Evolutionary conservation across 2,888 invertebrate genomes (phyloP).

Genomic region (Drosophila melanocephala): DNA sequence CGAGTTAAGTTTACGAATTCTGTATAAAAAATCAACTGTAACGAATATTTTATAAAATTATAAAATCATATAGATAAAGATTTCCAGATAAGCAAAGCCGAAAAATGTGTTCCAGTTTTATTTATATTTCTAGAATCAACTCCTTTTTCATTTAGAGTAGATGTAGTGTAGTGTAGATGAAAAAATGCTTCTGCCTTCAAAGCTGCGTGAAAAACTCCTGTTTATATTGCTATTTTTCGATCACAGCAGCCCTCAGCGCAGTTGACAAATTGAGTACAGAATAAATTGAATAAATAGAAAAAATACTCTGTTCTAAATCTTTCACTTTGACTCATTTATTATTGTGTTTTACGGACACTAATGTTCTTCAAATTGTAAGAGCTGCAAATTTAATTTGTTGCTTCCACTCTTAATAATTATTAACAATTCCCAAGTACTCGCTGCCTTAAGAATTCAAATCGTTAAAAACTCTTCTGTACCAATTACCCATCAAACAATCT

Average conservation of each 20-base stretch:
- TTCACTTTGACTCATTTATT: neutral
- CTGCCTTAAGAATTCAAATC: too few relatives aligned
- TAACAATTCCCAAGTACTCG: too few relatives aligned
- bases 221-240: neutral
- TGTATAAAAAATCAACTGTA: too few relatives aligned
- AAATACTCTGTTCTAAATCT: neutral
- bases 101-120: neutral
- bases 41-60: neutral
- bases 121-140: neutral
- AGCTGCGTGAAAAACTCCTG: constrained; percentile 64
- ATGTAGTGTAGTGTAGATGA: too few relatives aligned
- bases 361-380: neutral
- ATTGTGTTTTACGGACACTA: neutral
- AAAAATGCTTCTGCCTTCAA: constrained; percentile 52
- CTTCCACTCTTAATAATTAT: neutral
- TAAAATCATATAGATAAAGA: neutral
- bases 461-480: too few relatives aligned
- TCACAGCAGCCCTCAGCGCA: neutral
- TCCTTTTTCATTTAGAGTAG: too few relatives aligned
- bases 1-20: neutral
- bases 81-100: neutral
- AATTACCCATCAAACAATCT: too few relatives aligned
- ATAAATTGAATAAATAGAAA: neutral
- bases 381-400: neutral
- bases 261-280: neutral